Evolutionary conservation across 2,888 invertebrate genomes (phyloP).

Genomic region (Nysson spinosus): DNA sequence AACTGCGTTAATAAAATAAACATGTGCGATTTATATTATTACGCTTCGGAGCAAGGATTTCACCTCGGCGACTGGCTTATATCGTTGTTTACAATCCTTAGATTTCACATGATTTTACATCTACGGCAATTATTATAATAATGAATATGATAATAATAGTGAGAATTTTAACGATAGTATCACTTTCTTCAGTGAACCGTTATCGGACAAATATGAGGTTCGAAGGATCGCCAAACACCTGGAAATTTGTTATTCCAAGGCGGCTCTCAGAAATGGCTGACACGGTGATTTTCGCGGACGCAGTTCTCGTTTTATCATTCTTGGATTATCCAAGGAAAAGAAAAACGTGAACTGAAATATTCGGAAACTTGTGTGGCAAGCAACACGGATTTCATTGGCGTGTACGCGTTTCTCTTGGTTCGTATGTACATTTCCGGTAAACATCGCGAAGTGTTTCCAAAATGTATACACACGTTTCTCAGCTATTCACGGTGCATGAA

Average conservation of each 20-base stretch:
- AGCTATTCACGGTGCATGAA: too few species aligned
- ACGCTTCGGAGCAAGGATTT: too few species aligned
- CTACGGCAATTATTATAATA: not conserved
- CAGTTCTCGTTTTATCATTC: slow-evolving; percentile 5
- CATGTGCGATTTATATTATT: too few species aligned
- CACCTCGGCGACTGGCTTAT: too few species aligned
- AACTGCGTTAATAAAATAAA: too few species aligned
- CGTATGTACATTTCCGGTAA: too few species aligned
- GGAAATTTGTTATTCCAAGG: slow-evolving; percentile 37
- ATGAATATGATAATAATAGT: not conserved
- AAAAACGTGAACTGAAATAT: not conserved
- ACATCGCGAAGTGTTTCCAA: too few species aligned
- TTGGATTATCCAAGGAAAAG: slow-evolving; percentile 13
- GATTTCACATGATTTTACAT: too few species aligned
- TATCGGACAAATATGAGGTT: slow-evolving; percentile 1
- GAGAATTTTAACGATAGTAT: not conserved
- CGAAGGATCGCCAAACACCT: slow-evolving; percentile 10
- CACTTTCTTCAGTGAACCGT: not conserved
- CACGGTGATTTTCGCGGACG: slow-evolving; percentile 5
- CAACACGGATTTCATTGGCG: too few species aligned
- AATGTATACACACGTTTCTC: too few species aligned
- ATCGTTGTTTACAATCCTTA: too few species aligned
- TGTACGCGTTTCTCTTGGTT: too few species aligned
- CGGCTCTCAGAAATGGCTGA: slow-evolving; percentile 25
- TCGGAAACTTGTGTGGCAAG: not conserved